A percentile compares a stretch with the other conserved stretches of the same genome.
Evolutionary conservation across 2,113 vertebrate species (phyloP).

Genomic region (Perca flavescens): DNA sequence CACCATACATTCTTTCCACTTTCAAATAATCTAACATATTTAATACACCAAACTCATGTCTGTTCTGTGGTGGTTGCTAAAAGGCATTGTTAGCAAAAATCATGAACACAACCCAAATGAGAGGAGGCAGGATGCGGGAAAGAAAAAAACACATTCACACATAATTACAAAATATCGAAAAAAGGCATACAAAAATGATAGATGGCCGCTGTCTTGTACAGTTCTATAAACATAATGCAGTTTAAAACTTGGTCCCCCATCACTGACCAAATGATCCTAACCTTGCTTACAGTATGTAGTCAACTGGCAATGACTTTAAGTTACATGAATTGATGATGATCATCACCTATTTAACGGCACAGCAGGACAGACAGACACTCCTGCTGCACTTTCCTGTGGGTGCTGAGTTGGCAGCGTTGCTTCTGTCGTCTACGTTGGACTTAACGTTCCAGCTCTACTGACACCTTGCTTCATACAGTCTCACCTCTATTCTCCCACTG

Average conservation of each 20-base stretch:
- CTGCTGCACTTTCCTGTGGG: conserved; percentile 48
- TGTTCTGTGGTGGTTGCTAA: background rate
- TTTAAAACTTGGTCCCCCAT: too few species aligned
- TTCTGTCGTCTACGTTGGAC: conserved; percentile 38
- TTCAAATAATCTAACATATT: background rate
- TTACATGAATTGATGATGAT: conserved; percentile 47
- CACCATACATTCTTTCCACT: background rate
- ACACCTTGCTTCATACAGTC: conserved; percentile 64
- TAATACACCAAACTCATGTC: background rate
- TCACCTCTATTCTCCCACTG: conserved; percentile 59
- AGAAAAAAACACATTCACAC: background rate
- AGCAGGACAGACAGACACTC: conserved; percentile 52
- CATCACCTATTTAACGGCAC: conserved; percentile 49
- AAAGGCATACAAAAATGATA: background rate
- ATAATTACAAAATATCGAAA: background rate
- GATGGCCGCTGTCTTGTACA: background rate
- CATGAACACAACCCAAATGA: background rate
- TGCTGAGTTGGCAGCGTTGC: conserved; percentile 24
- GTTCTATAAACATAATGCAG: background rate
- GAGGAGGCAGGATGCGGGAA: background rate
- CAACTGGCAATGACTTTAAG: conserved; percentile 6
- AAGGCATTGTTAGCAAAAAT: conserved; percentile 4
- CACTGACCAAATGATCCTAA: background rate
- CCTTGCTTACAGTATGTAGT: background rate
- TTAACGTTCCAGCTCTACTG: conserved; percentile 50